These are phyloP conservation scores for Sebastiscus albofasciatus DNA, from an alignment of 2,797 vertebrate genomes.

Conservation along the genomic window DNA sequence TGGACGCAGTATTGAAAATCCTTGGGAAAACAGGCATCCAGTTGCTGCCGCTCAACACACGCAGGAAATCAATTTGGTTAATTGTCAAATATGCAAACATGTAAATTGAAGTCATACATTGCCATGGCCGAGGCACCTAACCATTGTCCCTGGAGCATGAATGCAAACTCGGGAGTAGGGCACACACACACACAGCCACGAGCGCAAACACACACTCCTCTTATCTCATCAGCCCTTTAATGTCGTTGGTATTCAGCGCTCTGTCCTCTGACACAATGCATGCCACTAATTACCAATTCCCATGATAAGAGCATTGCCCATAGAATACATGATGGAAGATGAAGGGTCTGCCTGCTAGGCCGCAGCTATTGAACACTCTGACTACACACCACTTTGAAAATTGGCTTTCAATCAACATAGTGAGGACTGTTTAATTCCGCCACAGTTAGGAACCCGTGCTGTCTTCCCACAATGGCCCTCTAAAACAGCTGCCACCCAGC, in stretches of 20 bases:
- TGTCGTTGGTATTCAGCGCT: slow-evolving; percentile 71
- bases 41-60: slow-evolving; percentile 45
- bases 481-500: slow-evolving; percentile 48
- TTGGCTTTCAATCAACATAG: slow-evolving; percentile 71
- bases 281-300: slow-evolving; percentile 77
- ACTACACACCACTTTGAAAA: slow-evolving; percentile 65
- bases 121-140: slow-evolving; percentile 51
- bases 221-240: slow-evolving; percentile 80
- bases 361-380: slow-evolving; percentile 53
- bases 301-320: slow-evolving; percentile 70
- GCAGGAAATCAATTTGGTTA: slow-evolving; percentile 84
- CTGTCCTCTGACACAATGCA: slow-evolving; percentile 78
- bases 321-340: slow-evolving; percentile 68
- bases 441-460: slow-evolving; percentile 24
- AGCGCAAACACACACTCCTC: slow-evolving; percentile 53
- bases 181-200: slow-evolving; percentile 28
- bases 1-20: slow-evolving; percentile 72
- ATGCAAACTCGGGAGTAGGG: slow-evolving; percentile 11
- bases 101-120: slow-evolving; percentile 69
- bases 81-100: slow-evolving; percentile 86
- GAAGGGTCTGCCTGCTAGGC: slow-evolving; percentile 55
- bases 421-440: slow-evolving; percentile 45
- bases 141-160: slow-evolving; percentile 64
- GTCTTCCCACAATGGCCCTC: slow-evolving; percentile 37
- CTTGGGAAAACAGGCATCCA: slow-evolving; percentile 69